Percentiles rank a stretch among this genome's conserved stretches.
phyloP scores from a whole-genome alignment of 2,797 vertebrate genomes.

The Balearica regulorum region DNA sequence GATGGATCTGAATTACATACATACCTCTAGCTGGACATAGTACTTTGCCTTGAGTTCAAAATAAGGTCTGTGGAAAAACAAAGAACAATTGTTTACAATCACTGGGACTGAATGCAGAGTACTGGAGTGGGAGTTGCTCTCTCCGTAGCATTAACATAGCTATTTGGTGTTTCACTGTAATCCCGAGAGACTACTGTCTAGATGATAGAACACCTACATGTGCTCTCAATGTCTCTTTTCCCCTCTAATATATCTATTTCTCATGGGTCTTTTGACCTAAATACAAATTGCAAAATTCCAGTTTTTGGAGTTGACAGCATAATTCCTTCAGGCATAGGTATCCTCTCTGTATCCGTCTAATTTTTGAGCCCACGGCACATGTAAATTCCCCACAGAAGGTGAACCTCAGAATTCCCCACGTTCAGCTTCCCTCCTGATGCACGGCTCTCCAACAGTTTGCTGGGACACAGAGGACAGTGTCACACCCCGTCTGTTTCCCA shows the following conservation, averaged over 20 bases:
- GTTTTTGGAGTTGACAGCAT: not conserved
- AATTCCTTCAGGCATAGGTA: not conserved
- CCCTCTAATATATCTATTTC: not conserved
- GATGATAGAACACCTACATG: not conserved
- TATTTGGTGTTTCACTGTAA: not conserved
- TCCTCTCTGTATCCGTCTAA: not conserved
- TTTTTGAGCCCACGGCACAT: not conserved
- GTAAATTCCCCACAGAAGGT: not conserved
- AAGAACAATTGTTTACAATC: not conserved
- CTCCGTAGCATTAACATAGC: not conserved
- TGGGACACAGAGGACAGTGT: not conserved
- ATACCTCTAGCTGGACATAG: constrained; percentile 95
- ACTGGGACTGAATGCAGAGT: not conserved
- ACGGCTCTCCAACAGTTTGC: not conserved
- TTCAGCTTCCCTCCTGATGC: not conserved
- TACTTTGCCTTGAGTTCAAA: constrained; percentile 97
- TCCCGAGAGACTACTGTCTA: not conserved
- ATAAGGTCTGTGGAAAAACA: constrained; percentile 83
- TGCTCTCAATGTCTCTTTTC: not conserved
- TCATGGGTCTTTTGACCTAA: not conserved
- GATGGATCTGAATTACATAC: constrained; percentile 4
- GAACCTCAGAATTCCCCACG: not conserved
- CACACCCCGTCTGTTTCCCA: not conserved
- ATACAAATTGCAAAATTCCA: not conserved
- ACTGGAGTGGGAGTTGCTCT: not conserved